Percentiles rank a stretch among this genome's conserved stretches.
phyloP scores from a whole-genome alignment of 2,113 vertebrate species.

The Apodemus speciosus region DNA sequence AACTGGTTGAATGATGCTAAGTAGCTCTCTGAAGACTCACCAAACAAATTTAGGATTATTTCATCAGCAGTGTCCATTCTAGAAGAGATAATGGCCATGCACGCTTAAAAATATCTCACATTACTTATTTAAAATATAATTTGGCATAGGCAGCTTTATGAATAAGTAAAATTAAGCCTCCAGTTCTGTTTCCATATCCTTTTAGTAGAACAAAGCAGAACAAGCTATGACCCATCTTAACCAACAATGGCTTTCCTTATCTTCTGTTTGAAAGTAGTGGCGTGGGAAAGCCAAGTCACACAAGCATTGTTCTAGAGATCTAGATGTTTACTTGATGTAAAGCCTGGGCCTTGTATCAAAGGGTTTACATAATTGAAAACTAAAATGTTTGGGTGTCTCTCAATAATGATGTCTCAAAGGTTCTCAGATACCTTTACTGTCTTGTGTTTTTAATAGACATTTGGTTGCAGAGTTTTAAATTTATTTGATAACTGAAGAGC shows the following conservation, averaged over 20 bases:
- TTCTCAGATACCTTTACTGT: not conserved
- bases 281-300: not conserved
- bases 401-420: not conserved
- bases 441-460: not conserved
- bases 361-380: conserved; percentile 36
- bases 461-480: not conserved
- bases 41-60: conserved; percentile 39
- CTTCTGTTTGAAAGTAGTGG: conserved; percentile 21
- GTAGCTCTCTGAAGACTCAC: conserved; percentile 44
- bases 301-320: not conserved
- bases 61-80: conserved; percentile 38
- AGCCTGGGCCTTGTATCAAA: not conserved
- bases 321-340: not conserved
- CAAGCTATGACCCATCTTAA: not conserved
- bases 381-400: not conserved
- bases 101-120: conserved; percentile 22
- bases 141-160: conserved; percentile 31
- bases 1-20: conserved; percentile 40
- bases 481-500: not conserved
- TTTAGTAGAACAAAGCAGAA: conserved; percentile 54
- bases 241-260: conserved; percentile 40
- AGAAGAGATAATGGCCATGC: conserved; percentile 23
- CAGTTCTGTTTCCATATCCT: conserved; percentile 26
- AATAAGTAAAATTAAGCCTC: conserved; percentile 50
- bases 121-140: conserved; percentile 61